A percentile compares a stretch with the other conserved stretches of the same genome.
Evolutionary conservation across 2,888 invertebrate genomes (phyloP).

Genomic region (Eristalis tenax): DNA sequence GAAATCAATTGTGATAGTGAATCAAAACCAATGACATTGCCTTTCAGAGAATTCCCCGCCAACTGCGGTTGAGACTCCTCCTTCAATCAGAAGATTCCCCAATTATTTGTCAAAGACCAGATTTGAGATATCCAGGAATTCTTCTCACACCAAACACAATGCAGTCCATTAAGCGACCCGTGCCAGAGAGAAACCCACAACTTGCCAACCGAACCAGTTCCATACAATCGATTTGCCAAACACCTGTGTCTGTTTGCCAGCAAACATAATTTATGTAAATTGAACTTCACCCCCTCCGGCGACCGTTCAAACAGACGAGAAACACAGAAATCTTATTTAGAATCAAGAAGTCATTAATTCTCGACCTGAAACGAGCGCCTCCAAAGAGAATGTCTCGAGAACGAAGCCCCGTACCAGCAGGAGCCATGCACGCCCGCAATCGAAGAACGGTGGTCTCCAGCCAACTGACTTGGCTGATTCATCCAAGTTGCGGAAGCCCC

Average conservation of each 20-base stretch:
- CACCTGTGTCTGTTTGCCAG: not conserved
- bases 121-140: no score
- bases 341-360: constrained; percentile 19
- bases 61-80: no score
- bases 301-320: not conserved
- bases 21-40: no score
- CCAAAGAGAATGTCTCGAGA: constrained; percentile 8
- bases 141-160: no score
- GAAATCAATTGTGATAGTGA: no score
- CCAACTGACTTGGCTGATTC: not conserved
- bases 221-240: not conserved
- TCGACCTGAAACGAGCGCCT: not conserved
- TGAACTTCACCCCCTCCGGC: not conserved
- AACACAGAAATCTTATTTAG: not conserved
- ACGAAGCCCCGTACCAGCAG: constrained; percentile 12
- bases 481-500: constrained; percentile 22
- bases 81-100: no score
- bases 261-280: constrained; percentile 37
- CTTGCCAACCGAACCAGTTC: not conserved
- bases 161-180: no score
- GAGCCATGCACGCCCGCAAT: not conserved
- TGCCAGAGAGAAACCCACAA: no score
- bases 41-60: no score
- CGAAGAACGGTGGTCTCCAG: not conserved
- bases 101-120: no score